Evolutionary conservation across 2,797 vertebrate genomes (phyloP).

Genomic region (Bovichtus variegatus): DNA sequence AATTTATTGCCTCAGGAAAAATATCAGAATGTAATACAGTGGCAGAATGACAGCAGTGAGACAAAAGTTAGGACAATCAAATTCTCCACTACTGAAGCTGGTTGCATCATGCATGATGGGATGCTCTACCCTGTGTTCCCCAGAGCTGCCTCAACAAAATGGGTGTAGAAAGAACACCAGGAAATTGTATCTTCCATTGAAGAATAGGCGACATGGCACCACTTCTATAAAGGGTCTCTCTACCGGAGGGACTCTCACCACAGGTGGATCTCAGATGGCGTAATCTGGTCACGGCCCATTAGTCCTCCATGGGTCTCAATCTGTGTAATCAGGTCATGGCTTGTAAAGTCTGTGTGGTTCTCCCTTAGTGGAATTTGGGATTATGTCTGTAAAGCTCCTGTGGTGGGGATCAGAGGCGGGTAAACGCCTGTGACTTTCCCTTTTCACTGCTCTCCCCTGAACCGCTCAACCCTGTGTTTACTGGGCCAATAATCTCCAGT

Average conservation of each 20-base stretch:
- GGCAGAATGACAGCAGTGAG: background rate
- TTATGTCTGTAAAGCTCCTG: conserved; percentile 78
- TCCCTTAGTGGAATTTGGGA: conserved; percentile 78
- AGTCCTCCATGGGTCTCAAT: conserved; percentile 60
- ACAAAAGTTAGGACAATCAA: background rate
- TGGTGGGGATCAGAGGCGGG: conserved; percentile 69
- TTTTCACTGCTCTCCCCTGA: conserved; percentile 42
- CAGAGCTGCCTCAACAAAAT: background rate
- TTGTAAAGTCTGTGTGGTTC: conserved; percentile 71
- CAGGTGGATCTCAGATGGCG: conserved; percentile 34
- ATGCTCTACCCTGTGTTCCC: background rate
- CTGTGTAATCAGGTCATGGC: conserved; percentile 76
- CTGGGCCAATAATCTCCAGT: conserved; percentile 47
- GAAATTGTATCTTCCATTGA: background rate
- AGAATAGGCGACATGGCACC: background rate
- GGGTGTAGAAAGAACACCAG: background rate
- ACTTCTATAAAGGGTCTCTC: background rate
- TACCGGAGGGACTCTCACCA: conserved; percentile 19
- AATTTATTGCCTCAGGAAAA: background rate
- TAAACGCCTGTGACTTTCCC: conserved; percentile 68
- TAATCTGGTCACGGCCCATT: conserved; percentile 79
- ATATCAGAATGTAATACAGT: background rate
- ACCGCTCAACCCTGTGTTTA: conserved; percentile 54
- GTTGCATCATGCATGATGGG: background rate
- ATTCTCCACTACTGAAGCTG: background rate